Evolutionary conservation across 2,113 vertebrate species (phyloP), one percentile per base, ranked within the genome.

Genomic region (Taxidea taxus): DNA sequence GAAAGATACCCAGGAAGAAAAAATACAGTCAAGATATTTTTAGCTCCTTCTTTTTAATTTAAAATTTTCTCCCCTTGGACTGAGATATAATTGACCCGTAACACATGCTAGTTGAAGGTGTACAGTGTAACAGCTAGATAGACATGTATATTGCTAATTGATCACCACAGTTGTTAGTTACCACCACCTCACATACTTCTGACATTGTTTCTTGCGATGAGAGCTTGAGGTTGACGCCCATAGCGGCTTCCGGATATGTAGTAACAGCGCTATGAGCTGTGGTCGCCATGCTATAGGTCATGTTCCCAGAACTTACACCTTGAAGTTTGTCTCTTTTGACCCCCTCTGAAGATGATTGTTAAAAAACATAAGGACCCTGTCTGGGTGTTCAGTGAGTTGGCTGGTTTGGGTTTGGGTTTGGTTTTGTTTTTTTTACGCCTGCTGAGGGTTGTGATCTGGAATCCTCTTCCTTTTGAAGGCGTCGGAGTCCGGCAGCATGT

Each of bases 401-500:
- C 31, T 64, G 10, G 51, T 78, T 70, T 34, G 27, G 25, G 66
- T 51, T 25, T 66, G 44, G 51, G 10, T 42, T 51, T n/a, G 34
- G 15, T 31, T 66, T 66, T 66, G 7, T 68, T 54, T 51, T 31
- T 31, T 47, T 44, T 88, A 42, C 4, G 64, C n/a, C 62, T 56
- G 34, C 25, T 8, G 12, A 54, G 11, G 88, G 62, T 68, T 90
- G 54, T 62, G 70, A 74, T 60, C 90, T 49, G 7, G 85, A 81
- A 21, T 27, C 62, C 34, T 75, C 31, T 86, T 56, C n/a, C 37
- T 21, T 2, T 11, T 2, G 49, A 2, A 2, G 84, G 31, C 51
- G 27, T 10, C 10, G 0, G 10, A 6, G 31, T 31, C 0, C 0
- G 42, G 72, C n/a, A 47, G 47, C 6, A 15, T 0, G 0, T 16